Evolutionary conservation across 2,888 invertebrate species (phyloP).

Genomic region (Sarcophaga variegata): DNA sequence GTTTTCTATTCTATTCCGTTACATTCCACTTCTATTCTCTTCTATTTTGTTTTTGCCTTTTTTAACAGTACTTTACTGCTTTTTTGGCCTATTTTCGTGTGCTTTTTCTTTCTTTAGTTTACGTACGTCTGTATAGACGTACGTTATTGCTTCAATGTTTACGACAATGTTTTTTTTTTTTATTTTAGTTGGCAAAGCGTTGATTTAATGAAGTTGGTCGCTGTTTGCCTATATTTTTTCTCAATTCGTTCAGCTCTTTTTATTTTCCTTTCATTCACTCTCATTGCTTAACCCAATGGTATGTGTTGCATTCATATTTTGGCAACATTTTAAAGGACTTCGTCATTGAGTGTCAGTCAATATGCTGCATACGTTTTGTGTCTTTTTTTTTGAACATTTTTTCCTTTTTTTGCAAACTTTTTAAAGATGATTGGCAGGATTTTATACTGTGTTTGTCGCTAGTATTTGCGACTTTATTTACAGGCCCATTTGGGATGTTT

Average conservation of each 20-base stretch:
- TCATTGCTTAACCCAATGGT: background rate
- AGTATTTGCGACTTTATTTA: too few relatives aligned
- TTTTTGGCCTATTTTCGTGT: background rate
- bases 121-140: background rate
- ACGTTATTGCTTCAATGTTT: conserved; percentile 26
- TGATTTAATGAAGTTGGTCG: conserved; percentile 56
- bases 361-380: conserved; percentile 13
- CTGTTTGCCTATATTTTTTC: conserved; percentile 39
- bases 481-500: too few relatives aligned
- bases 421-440: too few relatives aligned
- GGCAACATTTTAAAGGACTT: conserved; percentile 47
- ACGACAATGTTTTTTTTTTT: conserved; percentile 5
- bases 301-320: conserved; percentile 21
- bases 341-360: conserved; percentile 37
- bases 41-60: conserved; percentile 19
- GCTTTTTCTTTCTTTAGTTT: background rate
- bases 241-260: conserved; percentile 12
- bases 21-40: background rate
- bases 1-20: conserved; percentile 1
- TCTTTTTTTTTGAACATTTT: conserved; percentile 5
- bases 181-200: conserved; percentile 56
- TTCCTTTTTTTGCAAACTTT: background rate
- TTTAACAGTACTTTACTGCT: background rate
- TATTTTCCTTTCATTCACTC: background rate
- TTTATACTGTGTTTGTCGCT: too few relatives aligned